Evolutionary conservation across 2,113 vertebrate species (phyloP), one percentile per base, ranked within the genome.

Genomic region (Brachypteracias leptosomus): DNA sequence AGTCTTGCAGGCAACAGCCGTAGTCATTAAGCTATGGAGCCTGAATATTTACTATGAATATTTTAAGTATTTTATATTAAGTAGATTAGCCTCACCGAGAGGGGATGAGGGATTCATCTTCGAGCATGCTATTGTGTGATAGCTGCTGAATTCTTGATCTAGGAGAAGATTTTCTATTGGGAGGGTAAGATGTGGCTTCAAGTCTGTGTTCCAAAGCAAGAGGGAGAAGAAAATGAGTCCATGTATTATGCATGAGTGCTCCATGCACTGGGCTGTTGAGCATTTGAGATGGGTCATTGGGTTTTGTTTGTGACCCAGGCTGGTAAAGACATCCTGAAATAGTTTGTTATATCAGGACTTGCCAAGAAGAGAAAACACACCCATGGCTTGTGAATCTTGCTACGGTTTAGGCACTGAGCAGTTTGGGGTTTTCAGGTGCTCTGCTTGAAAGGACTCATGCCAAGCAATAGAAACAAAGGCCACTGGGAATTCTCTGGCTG

Each of bases 11-110:
- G 74, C 73, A 89, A 85, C 20, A 89, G 42, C 26, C 38, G 0
- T 47, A 59, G 31, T 54, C 87, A 81, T 94, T 89, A 89, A 91
- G 77, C 58, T 76, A 75, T 16, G 36, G 52, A 44, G 9, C 68
- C 44, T 91, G 87, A 87, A 89, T 89, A 91, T 92, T 91, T 78
- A 61, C 68, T 83, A 76, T 67, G 63, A 89, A 91, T 92, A 95
- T 94, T 87, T 85, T 52, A 82, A 89, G 28, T 74, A 78, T 92
- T 96, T 93, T 89, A n/a, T 92, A 85, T 91, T 81, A 82, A 94
- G 70, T 85, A 92, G 91, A 91, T 95, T 90, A 93, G 4, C 35
- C 81, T 89, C 61, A 72, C 36, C 3, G 0, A 84, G 46, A 77
- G 16, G 7, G 29, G 22, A 62, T 63, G 62, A 85, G 7, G 8